These are phyloP conservation scores for Phallusia fumigata DNA, from an alignment of 23 tunicate species.

Conservation along the genomic window DNA sequence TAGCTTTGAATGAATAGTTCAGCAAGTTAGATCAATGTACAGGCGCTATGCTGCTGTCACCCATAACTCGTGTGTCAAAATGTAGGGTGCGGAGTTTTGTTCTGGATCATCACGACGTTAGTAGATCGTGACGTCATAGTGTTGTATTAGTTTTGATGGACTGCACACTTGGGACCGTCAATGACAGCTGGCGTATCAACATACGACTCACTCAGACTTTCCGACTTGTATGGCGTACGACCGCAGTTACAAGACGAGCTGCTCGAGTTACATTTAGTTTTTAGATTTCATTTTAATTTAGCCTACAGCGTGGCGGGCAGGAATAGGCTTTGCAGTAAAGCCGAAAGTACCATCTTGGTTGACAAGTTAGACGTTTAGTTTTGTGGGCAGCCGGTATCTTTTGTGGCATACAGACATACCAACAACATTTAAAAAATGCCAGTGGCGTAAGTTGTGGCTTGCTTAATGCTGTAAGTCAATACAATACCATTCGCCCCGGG, in stretches of 20 bases:
- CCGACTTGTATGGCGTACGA: too few relatives aligned
- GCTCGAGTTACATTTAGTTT: too few relatives aligned
- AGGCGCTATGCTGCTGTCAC: too few relatives aligned
- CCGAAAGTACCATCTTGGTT: too few relatives aligned
- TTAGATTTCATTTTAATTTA: too few relatives aligned
- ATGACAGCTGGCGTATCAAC: conserved; percentile 10
- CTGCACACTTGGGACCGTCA: conserved; percentile 5
- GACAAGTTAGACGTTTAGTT: too few relatives aligned
- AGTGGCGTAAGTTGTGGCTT: conserved; percentile 1
- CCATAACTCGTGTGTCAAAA: neutral
- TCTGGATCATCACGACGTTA: neutral
- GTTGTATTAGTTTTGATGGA: conserved; percentile 7
- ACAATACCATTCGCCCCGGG: neutral
- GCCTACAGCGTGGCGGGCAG: too few relatives aligned
- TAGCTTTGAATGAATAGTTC: too few relatives aligned
- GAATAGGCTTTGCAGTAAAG: too few relatives aligned
- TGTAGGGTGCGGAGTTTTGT: conserved; percentile 1
- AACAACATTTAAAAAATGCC: neutral
- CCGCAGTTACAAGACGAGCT: too few relatives aligned
- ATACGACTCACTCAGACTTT: neutral
- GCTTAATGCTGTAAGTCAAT: conserved; percentile 10
- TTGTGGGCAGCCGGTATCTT: too few relatives aligned
- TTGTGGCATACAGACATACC: neutral
- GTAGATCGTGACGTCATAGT: neutral
- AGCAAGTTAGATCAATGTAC: too few relatives aligned